Percentiles rank a stretch among this genome's conserved stretches.
Conservation (phyloP, 2,797 vertebrate genomes). For the Chiloscyllium punctatum region DNA sequence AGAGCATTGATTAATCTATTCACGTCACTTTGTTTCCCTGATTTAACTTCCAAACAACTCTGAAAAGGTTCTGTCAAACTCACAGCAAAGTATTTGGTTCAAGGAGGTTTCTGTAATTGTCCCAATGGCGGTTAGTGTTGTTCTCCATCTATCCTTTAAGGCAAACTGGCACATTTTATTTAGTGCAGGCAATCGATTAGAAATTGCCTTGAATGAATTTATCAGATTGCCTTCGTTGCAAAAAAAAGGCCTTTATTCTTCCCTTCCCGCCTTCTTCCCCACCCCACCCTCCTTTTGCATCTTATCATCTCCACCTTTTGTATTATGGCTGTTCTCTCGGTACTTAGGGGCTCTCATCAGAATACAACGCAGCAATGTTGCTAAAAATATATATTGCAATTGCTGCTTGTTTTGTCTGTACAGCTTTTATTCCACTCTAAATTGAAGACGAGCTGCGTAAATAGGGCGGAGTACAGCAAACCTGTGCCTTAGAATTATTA, state of each 20-base stretch:
- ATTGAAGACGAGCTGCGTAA: background rate
- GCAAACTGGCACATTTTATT: background rate
- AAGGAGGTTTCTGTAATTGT: background rate
- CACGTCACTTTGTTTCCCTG: background rate
- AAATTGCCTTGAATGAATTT: background rate
- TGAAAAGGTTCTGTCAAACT: background rate
- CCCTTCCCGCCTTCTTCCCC: too few species aligned
- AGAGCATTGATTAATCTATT: background rate
- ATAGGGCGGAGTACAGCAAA: background rate
- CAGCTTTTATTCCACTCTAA: background rate
- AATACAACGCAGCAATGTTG: background rate
- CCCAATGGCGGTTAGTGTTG: background rate
- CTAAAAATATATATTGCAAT: background rate
- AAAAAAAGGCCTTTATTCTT: background rate
- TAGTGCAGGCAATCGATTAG: constrained; percentile 5
- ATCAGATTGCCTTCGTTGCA: background rate
- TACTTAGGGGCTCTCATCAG: background rate
- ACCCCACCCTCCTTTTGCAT: background rate
- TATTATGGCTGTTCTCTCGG: background rate
- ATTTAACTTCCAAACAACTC: background rate
- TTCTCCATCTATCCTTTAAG: background rate
- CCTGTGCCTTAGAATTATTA: background rate
- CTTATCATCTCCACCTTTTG: background rate
- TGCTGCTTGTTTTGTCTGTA: background rate
- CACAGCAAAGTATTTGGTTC: background rate